Base-by-base conservation (phyloP, 1,140 invertebrate species). In the Choristoneura fumiferana region DNA sequence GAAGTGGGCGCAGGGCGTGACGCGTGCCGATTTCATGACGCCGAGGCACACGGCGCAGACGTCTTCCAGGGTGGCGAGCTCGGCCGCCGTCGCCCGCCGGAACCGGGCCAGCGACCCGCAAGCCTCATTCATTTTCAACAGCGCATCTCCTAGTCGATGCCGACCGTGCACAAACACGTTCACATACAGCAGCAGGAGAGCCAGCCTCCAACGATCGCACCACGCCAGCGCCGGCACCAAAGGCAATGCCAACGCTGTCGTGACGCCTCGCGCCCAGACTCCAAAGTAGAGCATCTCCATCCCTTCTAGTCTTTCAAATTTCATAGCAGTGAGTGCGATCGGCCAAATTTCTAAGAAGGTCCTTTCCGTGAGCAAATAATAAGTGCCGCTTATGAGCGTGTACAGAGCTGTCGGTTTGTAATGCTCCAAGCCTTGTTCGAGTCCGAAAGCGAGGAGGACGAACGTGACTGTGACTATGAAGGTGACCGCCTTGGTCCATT, bases 401-500 rank as follows among this genome's bases (percentile, higher is more conserved):
- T 95, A 95, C 4, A 90, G 13, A 0, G 90, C 76, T 0, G 93
- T 94, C 0, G 94, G 94, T 66, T 92, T 91, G 76, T 94, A 96
- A 75, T 95, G 90, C 57, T 95, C 91, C 33, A 95, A 81, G 0
- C 94, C 94, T 83, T 95, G 94, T 76, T 95, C 94, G 33, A 95
- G 76, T 10, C 93, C 94, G 56, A 95, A 92, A 0, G 95, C 93
- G 0, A 95, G 86, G 3, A 95, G 87, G 87, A 95, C 93, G 72
- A 95, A 95, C 0, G 94, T 94, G n/a, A 95, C 90, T 3, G 94
- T 96, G 17, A 95, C 94, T 17, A 95, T 91, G 71, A 95, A 96
- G 0, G 94, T 95, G 14, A 96, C 92, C 0, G 94, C 94, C 87
- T 95, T 96, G 5, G 94, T 95, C 93, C 94, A 95, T 84, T 96